phyloP scores from a whole-genome alignment of 2,113 vertebrate genomes.

The Gymnobelideus leadbeateri region DNA sequence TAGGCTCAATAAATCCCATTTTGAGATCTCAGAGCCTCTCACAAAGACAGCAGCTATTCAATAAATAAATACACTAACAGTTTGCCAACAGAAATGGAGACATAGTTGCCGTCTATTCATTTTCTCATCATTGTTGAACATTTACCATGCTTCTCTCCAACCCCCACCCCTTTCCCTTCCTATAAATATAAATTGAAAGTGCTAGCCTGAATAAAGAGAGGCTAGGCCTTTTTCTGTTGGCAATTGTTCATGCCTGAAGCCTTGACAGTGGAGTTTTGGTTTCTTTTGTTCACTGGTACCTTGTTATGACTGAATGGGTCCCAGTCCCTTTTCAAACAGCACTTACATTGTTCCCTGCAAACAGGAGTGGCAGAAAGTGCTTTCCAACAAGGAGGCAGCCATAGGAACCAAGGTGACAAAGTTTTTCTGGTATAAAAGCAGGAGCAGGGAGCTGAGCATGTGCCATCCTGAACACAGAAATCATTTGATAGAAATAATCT shows the following conservation, averaged over 20 bases:
- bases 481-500: background rate
- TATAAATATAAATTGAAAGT: background rate
- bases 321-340: background rate
- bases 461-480: background rate
- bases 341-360: background rate
- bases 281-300: background rate
- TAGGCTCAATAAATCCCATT: background rate
- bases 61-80: background rate
- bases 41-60: background rate
- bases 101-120: background rate
- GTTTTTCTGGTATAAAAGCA: background rate
- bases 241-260: background rate
- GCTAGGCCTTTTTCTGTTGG: background rate
- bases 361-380: background rate
- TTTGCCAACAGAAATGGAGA: background rate
- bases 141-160: background rate
- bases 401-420: constrained; percentile 14
- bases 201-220: background rate
- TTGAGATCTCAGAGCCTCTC: background rate
- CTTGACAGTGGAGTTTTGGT: background rate
- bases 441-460: background rate
- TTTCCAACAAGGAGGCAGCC: constrained; percentile 42
- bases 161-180: background rate
- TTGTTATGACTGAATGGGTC: background rate
- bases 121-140: background rate